These are phyloP conservation scores for Sinopyrophorus schimmeli DNA, from an alignment of 2,888 invertebrate species.

Conservation along the genomic window DNA sequence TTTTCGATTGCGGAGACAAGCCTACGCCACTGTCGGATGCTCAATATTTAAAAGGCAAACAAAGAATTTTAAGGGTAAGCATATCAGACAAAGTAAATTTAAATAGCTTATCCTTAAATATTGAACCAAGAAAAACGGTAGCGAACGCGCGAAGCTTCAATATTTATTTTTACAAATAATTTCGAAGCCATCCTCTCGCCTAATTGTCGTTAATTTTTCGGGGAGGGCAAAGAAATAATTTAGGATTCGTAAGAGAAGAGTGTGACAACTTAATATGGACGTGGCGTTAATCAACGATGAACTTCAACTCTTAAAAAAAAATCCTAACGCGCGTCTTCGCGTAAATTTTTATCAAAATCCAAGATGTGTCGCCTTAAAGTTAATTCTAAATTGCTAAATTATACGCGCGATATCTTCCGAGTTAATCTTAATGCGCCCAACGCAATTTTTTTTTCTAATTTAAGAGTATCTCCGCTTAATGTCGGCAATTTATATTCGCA, in stretches of 20 bases:
- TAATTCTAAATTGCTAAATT: conserved; percentile 5
- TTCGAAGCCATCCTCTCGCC: conserved; percentile 1
- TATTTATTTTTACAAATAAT: conserved; percentile 30
- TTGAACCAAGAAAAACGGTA: conserved; percentile 31
- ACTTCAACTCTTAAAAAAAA: conserved; percentile 3
- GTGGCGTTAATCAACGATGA: conserved; percentile 15
- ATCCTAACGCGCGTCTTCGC: conserved; percentile 1
- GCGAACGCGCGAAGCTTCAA: conserved; percentile 25
- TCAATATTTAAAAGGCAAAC: conserved; percentile 9
- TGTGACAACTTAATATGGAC: conserved; percentile 20
- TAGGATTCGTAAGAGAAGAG: conserved; percentile 13
- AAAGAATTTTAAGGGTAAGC: conserved; percentile 1
- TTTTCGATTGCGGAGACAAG: too few species aligned
- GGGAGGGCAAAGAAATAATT: conserved; percentile 16
- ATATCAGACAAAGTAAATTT: conserved; percentile 34
- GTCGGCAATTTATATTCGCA: conserved; percentile 4
- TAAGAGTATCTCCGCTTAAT: background rate
- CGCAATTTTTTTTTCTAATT: conserved; percentile 1
- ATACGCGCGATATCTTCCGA: background rate
- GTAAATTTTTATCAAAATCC: conserved; percentile 7
- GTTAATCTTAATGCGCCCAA: conserved; percentile 4
- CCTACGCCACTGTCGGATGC: conserved; percentile 3
- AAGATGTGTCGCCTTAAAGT: background rate
- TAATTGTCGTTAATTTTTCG: background rate
- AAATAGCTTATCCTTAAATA: conserved; percentile 34